Evolutionary conservation across 2,113 vertebrate species (phyloP).

Genomic region (Rhodinocichla rosea): DNA sequence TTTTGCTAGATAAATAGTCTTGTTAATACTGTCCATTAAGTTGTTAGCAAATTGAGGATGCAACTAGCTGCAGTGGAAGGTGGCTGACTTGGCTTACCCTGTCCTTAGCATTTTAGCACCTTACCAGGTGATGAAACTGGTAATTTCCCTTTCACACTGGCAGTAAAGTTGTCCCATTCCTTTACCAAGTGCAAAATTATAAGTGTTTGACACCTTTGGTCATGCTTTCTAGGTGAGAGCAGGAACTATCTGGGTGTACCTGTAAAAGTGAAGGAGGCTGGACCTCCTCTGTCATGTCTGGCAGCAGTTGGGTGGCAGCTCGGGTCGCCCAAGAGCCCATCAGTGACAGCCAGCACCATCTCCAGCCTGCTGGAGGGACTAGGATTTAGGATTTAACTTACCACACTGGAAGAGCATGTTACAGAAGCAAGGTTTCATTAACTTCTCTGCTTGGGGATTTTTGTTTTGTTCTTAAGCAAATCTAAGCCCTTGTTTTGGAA

Average conservation of each 20-base stretch:
- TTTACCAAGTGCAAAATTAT: not conserved
- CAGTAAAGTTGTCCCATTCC: not conserved
- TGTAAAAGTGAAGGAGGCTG: not conserved
- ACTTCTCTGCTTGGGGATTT: not conserved
- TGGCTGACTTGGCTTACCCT: not conserved
- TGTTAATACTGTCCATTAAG: not conserved
- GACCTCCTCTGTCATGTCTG: rapidly evolving
- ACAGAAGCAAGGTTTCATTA: not conserved
- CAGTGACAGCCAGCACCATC: rapidly evolving
- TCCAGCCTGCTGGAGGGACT: not conserved
- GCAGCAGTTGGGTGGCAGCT: rapidly evolving
- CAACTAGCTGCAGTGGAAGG: not conserved
- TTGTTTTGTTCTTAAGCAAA: not conserved
- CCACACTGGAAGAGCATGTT: not conserved
- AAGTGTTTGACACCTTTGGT: not conserved
- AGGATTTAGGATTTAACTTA: not conserved
- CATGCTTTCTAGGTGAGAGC: not conserved
- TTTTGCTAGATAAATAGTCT: not conserved
- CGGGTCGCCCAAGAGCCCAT: rapidly evolving
- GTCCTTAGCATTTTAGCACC: not conserved
- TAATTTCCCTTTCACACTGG: not conserved
- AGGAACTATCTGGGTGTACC: not conserved
- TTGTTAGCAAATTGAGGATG: not conserved
- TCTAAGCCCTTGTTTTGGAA: not conserved
- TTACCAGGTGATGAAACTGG: not conserved